Evolutionary conservation across 2,888 invertebrate genomes (phyloP).

Genomic region (Sphaerophoria rueppellii): DNA sequence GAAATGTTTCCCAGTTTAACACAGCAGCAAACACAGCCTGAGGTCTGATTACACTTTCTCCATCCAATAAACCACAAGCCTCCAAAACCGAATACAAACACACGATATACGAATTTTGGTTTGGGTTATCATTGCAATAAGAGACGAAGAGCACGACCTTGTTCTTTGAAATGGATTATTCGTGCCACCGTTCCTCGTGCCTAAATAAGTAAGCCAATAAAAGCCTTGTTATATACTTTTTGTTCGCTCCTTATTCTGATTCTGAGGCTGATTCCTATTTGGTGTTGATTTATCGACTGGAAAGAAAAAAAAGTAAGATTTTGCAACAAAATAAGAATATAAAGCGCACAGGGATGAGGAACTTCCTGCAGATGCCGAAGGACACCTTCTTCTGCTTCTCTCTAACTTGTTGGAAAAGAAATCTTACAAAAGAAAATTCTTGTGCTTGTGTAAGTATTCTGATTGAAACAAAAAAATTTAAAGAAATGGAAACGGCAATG

Average conservation of each 20-base stretch:
- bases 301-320: slow-evolving; percentile 15
- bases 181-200: not conserved
- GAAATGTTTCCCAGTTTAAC: not conserved
- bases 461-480: slow-evolving; percentile 13
- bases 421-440: not conserved
- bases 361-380: not conserved
- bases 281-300: slow-evolving; percentile 24
- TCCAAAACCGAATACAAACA: not conserved
- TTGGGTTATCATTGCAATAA: slow-evolving; percentile 14
- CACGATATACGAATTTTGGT: not conserved
- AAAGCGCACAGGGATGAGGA: not conserved
- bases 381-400: not conserved
- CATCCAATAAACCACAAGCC: not conserved
- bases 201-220: slow-evolving; percentile 33
- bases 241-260: not conserved
- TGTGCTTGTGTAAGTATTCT: not conserved
- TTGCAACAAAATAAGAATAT: not conserved
- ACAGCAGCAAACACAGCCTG: slow-evolving; percentile 10
- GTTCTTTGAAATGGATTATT: slow-evolving; percentile 17
- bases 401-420: not conserved
- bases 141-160: not conserved
- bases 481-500: not conserved
- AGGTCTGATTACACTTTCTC: slow-evolving; percentile 25
- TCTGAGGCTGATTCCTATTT: not conserved
- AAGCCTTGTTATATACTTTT: slow-evolving; percentile 5